Conservation (phyloP, 2,113 vertebrate species). For the Monarcha castaneiventris region DNA sequence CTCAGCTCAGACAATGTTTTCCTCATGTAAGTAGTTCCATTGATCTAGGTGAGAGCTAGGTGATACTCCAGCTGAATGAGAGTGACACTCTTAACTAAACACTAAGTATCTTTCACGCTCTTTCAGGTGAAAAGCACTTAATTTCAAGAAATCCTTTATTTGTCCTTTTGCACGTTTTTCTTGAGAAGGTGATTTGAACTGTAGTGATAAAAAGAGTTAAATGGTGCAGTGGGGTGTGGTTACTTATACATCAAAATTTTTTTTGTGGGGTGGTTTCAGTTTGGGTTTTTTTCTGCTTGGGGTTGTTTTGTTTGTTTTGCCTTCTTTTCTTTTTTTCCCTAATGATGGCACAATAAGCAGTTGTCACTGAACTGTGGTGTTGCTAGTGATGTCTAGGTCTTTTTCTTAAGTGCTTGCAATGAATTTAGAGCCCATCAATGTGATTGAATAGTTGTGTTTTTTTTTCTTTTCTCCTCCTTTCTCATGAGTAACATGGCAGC, state of each 20-base stretch:
- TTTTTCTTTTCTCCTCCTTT: background rate
- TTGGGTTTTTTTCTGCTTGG: background rate
- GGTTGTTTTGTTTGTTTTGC: background rate
- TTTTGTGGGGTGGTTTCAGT: background rate
- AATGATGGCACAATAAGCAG: background rate
- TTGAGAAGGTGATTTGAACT: background rate
- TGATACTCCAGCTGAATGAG: conserved; percentile 10
- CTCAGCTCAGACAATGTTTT: background rate
- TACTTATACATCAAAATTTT: background rate
- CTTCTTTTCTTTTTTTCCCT: no score
- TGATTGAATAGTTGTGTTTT: background rate
- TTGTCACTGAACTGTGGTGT: background rate
- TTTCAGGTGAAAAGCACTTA: background rate
- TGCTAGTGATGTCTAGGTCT: background rate
- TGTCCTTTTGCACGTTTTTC: background rate
- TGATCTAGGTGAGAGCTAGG: conserved; percentile 2
- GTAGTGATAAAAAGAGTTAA: background rate
- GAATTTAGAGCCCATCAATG: conserved; percentile 8
- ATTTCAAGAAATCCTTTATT: background rate
- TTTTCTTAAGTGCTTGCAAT: background rate
- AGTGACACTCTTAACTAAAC: background rate
- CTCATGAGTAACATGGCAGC: background rate
- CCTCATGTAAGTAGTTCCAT: background rate
- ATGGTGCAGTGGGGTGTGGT: background rate
- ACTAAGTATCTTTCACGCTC: background rate